These are phyloP conservation scores for Cathartes aura DNA, from an alignment of 2,113 vertebrate species.

Conservation along the genomic window DNA sequence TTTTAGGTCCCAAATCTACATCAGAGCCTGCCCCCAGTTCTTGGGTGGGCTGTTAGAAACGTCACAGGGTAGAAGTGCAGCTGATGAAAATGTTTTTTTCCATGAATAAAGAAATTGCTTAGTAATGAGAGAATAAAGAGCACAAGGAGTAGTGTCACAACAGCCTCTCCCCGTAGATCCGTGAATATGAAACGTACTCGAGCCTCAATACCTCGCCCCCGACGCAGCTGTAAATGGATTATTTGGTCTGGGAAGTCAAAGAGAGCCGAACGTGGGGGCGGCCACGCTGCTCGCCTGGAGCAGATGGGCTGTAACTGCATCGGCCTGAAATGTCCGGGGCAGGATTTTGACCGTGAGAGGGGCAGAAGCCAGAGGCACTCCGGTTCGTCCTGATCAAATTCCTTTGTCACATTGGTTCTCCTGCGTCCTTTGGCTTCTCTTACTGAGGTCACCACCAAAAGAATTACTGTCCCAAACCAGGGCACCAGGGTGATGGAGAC, in stretches of 20 bases:
- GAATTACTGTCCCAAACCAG: background rate
- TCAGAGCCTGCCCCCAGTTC: background rate
- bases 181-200: fast-evolving
- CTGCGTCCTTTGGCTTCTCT: background rate
- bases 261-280: fast-evolving
- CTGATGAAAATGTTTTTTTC: background rate
- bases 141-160: background rate
- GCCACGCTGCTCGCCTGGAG: background rate
- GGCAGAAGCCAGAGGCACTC: background rate
- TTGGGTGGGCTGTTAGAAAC: background rate
- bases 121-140: background rate
- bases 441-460: background rate
- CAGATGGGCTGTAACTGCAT: background rate
- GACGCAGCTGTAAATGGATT: background rate
- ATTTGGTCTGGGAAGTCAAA: background rate
- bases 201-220: background rate
- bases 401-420: background rate
- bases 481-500: background rate
- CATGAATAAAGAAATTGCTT: background rate
- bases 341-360: background rate
- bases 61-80: background rate
- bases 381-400: background rate
- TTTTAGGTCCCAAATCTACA: background rate
- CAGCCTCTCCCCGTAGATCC: background rate
- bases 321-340: background rate